These are phyloP conservation scores for Erannis defoliaria DNA, from an alignment of 2,888 invertebrate genomes.

Conservation along the genomic window DNA sequence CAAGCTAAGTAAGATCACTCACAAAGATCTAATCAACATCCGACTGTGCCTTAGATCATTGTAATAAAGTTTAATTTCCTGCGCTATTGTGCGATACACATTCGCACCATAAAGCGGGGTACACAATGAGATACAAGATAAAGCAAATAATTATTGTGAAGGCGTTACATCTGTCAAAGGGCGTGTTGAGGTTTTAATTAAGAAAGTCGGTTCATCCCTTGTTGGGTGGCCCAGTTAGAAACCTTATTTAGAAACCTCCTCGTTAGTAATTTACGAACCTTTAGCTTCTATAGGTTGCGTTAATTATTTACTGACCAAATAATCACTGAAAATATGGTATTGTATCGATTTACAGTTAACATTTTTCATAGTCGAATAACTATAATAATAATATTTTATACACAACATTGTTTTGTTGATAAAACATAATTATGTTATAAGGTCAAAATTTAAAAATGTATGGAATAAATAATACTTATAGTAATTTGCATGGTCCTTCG, in stretches of 20 bases:
- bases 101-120: conserved; percentile 32
- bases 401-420: no score
- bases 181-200: conserved; percentile 72
- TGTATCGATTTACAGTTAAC: no score
- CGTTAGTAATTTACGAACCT: conserved; percentile 24
- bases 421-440: no score
- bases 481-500: no score
- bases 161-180: conserved; percentile 72
- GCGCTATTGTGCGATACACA: conserved; percentile 26
- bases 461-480: no score
- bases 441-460: no score
- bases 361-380: no score
- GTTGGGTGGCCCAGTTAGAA: conserved; percentile 21
- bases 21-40: conserved; percentile 31
- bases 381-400: no score
- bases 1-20: conserved; percentile 17
- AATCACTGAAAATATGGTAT: neutral
- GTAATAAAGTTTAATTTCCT: conserved; percentile 45
- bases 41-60: conserved; percentile 23
- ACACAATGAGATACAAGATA: conserved; percentile 63
- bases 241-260: conserved; percentile 12
- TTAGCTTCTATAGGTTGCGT: conserved; percentile 11
- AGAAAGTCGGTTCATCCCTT: conserved; percentile 65
- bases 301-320: neutral
- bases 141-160: conserved; percentile 66